Conservation (phyloP, 1,140 invertebrate genomes). For the Lutraria rhynchaena region DNA sequence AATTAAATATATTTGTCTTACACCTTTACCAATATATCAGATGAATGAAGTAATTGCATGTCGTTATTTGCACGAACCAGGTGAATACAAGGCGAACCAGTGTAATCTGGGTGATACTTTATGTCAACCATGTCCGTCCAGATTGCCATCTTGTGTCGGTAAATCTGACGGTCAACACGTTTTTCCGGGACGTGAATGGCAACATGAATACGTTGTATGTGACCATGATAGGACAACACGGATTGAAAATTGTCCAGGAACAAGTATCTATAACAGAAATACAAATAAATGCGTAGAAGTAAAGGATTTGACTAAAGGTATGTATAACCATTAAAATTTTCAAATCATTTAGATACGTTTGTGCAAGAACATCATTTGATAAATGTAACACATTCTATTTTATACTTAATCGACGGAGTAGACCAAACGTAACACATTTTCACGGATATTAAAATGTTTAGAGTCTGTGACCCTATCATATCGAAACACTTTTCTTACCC, state of each 20-base stretch:
- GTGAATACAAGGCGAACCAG: constrained; percentile 69
- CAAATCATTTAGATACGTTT: no score
- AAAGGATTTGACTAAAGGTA: constrained; percentile 20
- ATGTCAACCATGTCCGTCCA: constrained; percentile 66
- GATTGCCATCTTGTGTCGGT: constrained; percentile 69
- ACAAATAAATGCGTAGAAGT: constrained; percentile 25
- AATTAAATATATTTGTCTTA: no score
- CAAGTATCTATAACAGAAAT: constrained; percentile 43
- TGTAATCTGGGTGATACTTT: constrained; percentile 49
- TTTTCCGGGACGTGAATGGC: constrained; percentile 62
- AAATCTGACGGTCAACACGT: constrained; percentile 66
- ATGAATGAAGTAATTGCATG: no score
- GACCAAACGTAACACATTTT: no score
- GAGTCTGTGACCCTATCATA: no score
- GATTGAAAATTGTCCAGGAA: constrained; percentile 34
- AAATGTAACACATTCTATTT: no score
- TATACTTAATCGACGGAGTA: no score
- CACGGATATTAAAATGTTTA: no score
- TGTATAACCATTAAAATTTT: not conserved
- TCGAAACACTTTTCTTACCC: no score
- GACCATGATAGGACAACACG: constrained; percentile 61
- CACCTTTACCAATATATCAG: no score
- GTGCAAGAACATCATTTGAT: no score
- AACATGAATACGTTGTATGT: constrained; percentile 66
- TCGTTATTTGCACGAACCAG: no score